Conservation (phyloP, 2,888 invertebrate species). For the Automeris io region DNA sequence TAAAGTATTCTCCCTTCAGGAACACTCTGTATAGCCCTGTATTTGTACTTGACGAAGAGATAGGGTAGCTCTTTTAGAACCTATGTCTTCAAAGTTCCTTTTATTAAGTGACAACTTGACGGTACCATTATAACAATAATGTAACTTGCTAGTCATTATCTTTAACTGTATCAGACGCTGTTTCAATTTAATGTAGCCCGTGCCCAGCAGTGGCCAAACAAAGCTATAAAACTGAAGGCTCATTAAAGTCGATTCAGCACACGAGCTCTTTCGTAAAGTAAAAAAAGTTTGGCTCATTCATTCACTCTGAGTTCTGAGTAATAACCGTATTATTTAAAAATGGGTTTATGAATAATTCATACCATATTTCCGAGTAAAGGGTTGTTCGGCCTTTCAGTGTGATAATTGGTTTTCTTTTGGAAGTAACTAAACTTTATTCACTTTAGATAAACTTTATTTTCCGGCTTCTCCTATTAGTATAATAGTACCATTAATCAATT, state of each 20-base stretch:
- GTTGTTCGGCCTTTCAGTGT: conserved; percentile 6
- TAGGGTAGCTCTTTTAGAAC: conserved; percentile 5
- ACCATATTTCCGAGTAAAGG: conserved; percentile 6
- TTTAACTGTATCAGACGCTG: background rate
- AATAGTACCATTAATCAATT: no score
- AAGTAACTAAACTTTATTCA: no score
- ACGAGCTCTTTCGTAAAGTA: background rate
- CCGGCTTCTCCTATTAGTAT: no score
- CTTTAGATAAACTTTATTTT: no score
- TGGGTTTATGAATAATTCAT: conserved; percentile 4
- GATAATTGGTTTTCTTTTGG: conserved; percentile 6
- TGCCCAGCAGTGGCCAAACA: background rate
- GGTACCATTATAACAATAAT: background rate
- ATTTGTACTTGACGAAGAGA: conserved; percentile 1
- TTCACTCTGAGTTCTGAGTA: conserved; percentile 2
- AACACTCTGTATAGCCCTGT: background rate
- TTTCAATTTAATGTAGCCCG: background rate
- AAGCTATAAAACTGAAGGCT: no score
- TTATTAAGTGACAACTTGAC: conserved; percentile 6
- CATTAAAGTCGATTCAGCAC: background rate
- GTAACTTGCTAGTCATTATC: background rate
- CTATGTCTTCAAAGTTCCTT: background rate
- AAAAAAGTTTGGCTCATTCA: background rate
- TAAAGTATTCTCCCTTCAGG: background rate
- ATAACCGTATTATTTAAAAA: conserved; percentile 1